These are phyloP conservation scores for Podarcis muralis DNA, from an alignment of 2,113 vertebrate genomes.

Conservation along the genomic window DNA sequence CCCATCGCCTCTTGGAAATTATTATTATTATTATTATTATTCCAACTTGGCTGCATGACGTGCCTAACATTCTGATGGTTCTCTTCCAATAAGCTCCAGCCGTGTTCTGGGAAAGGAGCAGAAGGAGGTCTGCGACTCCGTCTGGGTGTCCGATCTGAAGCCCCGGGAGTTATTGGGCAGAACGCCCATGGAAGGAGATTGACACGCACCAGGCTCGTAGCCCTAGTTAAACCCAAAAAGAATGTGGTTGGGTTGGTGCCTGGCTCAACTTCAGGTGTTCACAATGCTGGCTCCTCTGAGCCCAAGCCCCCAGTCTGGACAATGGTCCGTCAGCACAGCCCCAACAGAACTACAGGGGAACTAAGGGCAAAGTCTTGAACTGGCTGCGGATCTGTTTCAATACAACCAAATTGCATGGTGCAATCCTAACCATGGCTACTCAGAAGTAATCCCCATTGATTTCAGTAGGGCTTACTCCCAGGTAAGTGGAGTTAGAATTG, in stretches of 20 bases:
- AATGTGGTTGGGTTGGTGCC: not conserved
- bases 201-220: no score
- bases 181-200: not conserved
- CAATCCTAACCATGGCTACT: no score
- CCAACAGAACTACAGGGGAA: no score
- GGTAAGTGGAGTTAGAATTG: no score
- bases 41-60: not conserved
- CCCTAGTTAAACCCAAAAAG: not conserved
- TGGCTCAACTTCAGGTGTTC: not conserved
- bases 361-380: not conserved
- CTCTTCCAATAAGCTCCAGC: slow-evolving; percentile 61
- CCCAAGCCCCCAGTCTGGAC: not conserved
- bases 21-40: slow-evolving; percentile 1
- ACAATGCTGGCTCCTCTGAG: not conserved
- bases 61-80: slow-evolving; percentile 17
- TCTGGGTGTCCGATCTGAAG: not conserved
- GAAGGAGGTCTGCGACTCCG: not conserved
- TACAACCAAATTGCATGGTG: not conserved
- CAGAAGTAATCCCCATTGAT: no score
- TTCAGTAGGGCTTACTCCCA: no score
- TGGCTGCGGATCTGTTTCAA: not conserved
- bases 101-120: not conserved
- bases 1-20: slow-evolving; percentile 25
- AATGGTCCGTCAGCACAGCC: not conserved
- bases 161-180: not conserved